Conservation (phyloP, 2,888 invertebrate genomes). For the Aleiodes testaceus region DNA sequence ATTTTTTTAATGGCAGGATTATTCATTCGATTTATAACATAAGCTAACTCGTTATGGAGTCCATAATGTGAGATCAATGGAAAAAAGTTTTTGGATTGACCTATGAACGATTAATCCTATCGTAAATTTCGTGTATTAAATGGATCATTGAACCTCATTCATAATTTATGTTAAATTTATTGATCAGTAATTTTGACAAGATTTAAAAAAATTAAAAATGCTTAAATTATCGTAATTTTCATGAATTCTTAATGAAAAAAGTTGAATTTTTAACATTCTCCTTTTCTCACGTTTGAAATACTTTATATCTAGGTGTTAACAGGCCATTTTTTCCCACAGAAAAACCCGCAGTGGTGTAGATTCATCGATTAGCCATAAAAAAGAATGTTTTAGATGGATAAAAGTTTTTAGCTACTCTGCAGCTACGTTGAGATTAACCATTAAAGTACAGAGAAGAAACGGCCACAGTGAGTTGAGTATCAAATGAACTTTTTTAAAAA, state of each 20-base stretch:
- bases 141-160: not conserved
- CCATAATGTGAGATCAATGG: constrained; percentile 44
- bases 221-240: not conserved
- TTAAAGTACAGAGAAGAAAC: constrained; percentile 50
- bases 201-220: no score
- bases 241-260: not conserved
- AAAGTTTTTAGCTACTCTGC: constrained; percentile 50
- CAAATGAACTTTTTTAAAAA: constrained; percentile 12
- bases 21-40: constrained; percentile 25
- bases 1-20: not conserved
- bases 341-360: constrained; percentile 12
- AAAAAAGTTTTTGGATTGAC: constrained; percentile 34
- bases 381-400: constrained; percentile 34
- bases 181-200: not conserved
- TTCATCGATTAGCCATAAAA: constrained; percentile 59
- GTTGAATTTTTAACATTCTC: constrained; percentile 10
- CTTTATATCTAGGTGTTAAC: constrained; percentile 15
- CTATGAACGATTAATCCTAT: constrained; percentile 11
- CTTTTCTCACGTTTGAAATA: not conserved
- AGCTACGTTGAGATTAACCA: constrained; percentile 55
- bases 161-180: constrained; percentile 9
- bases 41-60: constrained; percentile 45
- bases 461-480: constrained; percentile 20
- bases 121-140: constrained; percentile 13
- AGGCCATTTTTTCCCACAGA: constrained; percentile 30